Conservation (phyloP, 2,113 vertebrate species). For the Calidris pygmaea region DNA sequence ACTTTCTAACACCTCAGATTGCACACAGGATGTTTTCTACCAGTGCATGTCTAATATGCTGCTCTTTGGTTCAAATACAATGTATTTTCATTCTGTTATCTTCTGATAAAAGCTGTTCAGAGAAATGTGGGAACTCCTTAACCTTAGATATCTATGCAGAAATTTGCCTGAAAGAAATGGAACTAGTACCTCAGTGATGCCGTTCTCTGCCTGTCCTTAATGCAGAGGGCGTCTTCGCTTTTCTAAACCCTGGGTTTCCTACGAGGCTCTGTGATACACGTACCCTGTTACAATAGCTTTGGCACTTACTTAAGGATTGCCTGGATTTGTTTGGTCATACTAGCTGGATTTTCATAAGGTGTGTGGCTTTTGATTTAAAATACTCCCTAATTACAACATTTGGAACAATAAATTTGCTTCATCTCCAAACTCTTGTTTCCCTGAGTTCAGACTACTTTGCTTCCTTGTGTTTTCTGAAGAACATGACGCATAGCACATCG, state of each 20-base stretch:
- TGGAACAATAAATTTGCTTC: constrained; percentile 69
- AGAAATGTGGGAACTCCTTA: constrained; percentile 11
- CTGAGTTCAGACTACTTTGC: neutral
- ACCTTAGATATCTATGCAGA: constrained; percentile 67
- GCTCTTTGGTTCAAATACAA: constrained; percentile 52
- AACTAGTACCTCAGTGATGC: constrained; percentile 50
- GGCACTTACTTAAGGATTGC: constrained; percentile 26
- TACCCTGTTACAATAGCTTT: neutral
- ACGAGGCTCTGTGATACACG: neutral
- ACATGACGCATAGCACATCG: accelerated
- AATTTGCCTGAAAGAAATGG: constrained; percentile 37
- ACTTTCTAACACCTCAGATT: neutral
- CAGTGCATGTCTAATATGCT: constrained; percentile 63
- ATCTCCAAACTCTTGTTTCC: constrained; percentile 11
- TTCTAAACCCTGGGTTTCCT: constrained; percentile 3
- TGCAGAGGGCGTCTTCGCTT: constrained; percentile 13
- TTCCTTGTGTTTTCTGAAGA: neutral
- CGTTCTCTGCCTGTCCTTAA: constrained; percentile 8
- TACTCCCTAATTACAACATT: constrained; percentile 25
- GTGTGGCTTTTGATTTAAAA: constrained; percentile 32
- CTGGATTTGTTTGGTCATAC: neutral
- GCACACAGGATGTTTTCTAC: constrained; percentile 50
- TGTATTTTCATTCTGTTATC: constrained; percentile 49
- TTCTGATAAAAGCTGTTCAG: constrained; percentile 33
- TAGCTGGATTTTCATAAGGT: constrained; percentile 36